These are phyloP conservation scores for Eucidaris tribuloides DNA, from an alignment of 35 echinoderm and acorn worm species.

Conservation along the genomic window DNA sequence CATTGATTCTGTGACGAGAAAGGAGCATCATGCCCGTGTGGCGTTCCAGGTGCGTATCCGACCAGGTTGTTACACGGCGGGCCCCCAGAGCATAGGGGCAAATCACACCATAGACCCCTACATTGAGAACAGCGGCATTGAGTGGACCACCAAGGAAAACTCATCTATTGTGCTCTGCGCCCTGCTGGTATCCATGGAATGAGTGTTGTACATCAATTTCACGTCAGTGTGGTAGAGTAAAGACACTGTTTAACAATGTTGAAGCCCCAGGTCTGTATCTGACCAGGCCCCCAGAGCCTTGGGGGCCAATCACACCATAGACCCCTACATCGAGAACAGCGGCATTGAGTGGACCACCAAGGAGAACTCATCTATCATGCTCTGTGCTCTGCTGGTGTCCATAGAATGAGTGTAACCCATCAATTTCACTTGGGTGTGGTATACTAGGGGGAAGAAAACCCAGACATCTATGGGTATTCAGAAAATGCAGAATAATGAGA, in stretches of 20 bases:
- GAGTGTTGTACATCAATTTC: background rate
- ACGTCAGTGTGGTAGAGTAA: background rate
- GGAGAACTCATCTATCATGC: slow-evolving; percentile 60
- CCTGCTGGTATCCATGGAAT: slow-evolving; percentile 72
- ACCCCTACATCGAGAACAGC: slow-evolving; percentile 76
- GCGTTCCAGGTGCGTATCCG: slow-evolving; percentile 86
- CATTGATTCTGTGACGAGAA: slow-evolving; percentile 52
- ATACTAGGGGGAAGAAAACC: too few species aligned
- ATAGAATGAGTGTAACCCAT: slow-evolving; percentile 57
- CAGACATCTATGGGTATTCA: too few species aligned
- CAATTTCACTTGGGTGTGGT: too few species aligned
- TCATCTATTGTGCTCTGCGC: slow-evolving; percentile 70
- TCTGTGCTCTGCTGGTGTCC: slow-evolving; percentile 50
- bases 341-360: slow-evolving; percentile 72
- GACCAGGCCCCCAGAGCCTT: slow-evolving; percentile 37
- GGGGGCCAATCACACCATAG: slow-evolving; percentile 65
- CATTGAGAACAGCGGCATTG: slow-evolving; percentile 88
- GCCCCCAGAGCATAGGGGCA: slow-evolving; percentile 63
- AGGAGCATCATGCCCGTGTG: slow-evolving; percentile 38
- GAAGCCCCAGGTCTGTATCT: slow-evolving; percentile 72
- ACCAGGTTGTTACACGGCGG: slow-evolving; percentile 76
- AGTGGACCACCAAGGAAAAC: slow-evolving; percentile 85
- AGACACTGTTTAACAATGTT: too few species aligned
- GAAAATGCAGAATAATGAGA: too few species aligned
- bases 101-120: slow-evolving; percentile 85